Evolutionary conservation across 2,888 invertebrate genomes (phyloP).

Genomic region (Drosophila monieri): DNA sequence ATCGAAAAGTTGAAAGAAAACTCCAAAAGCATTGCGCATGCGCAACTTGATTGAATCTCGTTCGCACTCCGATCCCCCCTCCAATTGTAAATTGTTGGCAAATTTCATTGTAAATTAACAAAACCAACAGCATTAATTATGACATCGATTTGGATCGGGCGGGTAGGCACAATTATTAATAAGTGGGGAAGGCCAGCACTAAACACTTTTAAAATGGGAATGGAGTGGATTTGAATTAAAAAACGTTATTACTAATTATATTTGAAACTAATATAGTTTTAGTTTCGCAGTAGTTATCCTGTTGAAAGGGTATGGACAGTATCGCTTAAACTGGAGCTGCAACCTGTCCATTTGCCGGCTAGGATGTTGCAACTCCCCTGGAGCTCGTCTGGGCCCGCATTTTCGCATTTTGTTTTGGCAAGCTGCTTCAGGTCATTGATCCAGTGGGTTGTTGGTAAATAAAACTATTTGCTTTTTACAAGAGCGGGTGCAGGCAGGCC

Average conservation of each 20-base stretch:
- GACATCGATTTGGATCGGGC: constrained; percentile 42
- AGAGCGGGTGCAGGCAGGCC: constrained; percentile 28
- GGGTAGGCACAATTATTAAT: neutral
- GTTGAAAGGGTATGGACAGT: constrained; percentile 1
- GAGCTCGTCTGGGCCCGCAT: constrained; percentile 34
- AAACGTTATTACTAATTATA: too few species aligned
- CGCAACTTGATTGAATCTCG: constrained; percentile 26
- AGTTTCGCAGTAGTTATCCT: neutral
- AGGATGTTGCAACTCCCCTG: constrained; percentile 36
- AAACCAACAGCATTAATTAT: constrained; percentile 54
- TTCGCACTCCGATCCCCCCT: neutral
- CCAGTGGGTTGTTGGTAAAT: constrained; percentile 43
- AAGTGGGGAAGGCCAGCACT: neutral
- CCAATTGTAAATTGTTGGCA: constrained; percentile 57
- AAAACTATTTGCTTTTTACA: constrained; percentile 16
- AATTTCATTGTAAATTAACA: constrained; percentile 56
- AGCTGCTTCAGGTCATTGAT: constrained; percentile 61
- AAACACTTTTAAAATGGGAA: neutral
- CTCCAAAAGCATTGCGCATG: constrained; percentile 57
- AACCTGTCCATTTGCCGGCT: constrained; percentile 25
- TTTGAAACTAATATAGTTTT: too few species aligned
- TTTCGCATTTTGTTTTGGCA: constrained; percentile 44
- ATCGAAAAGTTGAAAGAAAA: constrained; percentile 32
- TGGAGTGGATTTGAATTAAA: neutral
- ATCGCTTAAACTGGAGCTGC: constrained; percentile 30